Conservation (phyloP, 2,888 invertebrate species). For the Anorthoa munda region DNA sequence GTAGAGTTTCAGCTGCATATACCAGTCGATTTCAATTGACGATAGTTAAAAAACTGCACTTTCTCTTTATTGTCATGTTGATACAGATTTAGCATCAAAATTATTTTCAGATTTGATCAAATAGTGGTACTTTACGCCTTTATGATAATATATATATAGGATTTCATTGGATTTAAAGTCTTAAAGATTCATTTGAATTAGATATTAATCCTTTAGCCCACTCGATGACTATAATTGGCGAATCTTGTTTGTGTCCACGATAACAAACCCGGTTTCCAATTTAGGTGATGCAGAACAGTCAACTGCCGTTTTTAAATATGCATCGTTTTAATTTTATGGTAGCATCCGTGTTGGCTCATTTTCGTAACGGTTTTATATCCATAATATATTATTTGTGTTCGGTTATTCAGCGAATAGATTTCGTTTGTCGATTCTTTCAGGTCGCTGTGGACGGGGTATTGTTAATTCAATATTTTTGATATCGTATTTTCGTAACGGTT, state of each 20-base stretch:
- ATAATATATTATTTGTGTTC: slow-evolving; percentile 34
- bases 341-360: slow-evolving; percentile 52
- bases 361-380: slow-evolving; percentile 56
- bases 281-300: slow-evolving; percentile 71
- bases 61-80: slow-evolving; percentile 18
- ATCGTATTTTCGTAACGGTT: no score
- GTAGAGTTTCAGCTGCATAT: slow-evolving; percentile 2
- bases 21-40: slow-evolving; percentile 10
- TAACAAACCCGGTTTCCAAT: slow-evolving; percentile 80
- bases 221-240: slow-evolving; percentile 78
- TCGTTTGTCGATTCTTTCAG: not conserved
- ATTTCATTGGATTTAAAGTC: not conserved
- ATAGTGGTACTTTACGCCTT: not conserved
- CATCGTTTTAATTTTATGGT: slow-evolving; percentile 47
- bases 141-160: not conserved
- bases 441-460: no score
- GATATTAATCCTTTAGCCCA: slow-evolving; percentile 78
- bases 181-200: slow-evolving; percentile 42
- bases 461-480: not conserved
- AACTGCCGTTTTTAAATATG: slow-evolving; percentile 62
- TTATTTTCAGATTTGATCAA: not conserved
- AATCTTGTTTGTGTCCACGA: slow-evolving; percentile 74
- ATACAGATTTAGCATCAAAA: slow-evolving; percentile 1
- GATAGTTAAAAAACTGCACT: slow-evolving; percentile 4
- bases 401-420: not conserved